Evolutionary conservation across 2,113 vertebrate genomes (phyloP).

Genomic region (Nyctibius bracteatus): DNA sequence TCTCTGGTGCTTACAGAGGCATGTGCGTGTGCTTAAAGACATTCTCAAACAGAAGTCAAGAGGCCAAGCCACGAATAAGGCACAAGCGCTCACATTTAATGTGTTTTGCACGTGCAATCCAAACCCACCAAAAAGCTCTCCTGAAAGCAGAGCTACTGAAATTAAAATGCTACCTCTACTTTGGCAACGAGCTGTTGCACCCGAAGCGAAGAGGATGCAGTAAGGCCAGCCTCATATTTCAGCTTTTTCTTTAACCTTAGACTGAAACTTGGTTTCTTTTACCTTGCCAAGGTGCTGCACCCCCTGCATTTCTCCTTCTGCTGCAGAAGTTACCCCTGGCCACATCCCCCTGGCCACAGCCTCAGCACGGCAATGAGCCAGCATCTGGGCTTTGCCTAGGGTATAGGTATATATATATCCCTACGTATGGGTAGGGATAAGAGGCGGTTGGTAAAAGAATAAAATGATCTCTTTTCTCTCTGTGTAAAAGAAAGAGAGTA

Average conservation of each 20-base stretch:
- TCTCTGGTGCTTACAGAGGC: not conserved
- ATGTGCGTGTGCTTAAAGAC: not conserved
- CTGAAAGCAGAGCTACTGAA: not conserved
- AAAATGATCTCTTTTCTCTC: conserved; percentile 12
- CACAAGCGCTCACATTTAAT: not conserved
- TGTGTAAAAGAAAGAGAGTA: not conserved
- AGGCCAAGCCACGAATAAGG: not conserved
- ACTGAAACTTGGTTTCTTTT: not conserved
- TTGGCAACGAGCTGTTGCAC: not conserved
- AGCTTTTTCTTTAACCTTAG: not conserved
- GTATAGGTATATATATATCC: not conserved
- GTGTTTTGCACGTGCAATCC: not conserved
- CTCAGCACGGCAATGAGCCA: not conserved
- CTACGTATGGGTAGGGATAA: not conserved
- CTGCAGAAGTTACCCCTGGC: not conserved
- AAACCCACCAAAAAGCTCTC: not conserved
- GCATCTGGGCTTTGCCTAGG: not conserved
- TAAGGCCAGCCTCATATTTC: not conserved
- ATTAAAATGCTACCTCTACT: not conserved
- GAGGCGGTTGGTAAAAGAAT: not conserved
- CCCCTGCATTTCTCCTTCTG: not conserved
- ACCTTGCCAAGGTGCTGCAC: not conserved
- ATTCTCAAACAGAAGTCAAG: not conserved
- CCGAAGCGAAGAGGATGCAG: not conserved
- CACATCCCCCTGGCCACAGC: not conserved